Percentiles rank a stretch among this genome's conserved stretches.
Evolutionary conservation across 2,888 invertebrate genomes (phyloP).

Genomic region (Cryptus viduatorius): DNA sequence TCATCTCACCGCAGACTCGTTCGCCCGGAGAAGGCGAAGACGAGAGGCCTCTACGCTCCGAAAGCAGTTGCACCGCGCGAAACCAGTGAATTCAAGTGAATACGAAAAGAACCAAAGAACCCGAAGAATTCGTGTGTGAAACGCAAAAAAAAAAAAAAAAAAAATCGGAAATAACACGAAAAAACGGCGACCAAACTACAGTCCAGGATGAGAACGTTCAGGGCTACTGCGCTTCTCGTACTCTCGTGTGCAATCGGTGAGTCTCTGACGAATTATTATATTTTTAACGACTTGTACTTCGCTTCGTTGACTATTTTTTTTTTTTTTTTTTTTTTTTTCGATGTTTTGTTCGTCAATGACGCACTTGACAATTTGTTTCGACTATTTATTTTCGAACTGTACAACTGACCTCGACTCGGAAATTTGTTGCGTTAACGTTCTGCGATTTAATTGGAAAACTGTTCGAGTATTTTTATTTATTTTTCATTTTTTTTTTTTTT

Average conservation of each 20-base stretch:
- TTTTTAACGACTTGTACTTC: too few relatives aligned
- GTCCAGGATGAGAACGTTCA: constrained; percentile 75
- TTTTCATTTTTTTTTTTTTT: too few relatives aligned
- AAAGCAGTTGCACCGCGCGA: neutral
- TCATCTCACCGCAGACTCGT: constrained; percentile 21
- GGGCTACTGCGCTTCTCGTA: constrained; percentile 75
- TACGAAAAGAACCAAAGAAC: neutral
- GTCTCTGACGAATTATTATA: constrained; percentile 70
- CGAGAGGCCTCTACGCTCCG: neutral
- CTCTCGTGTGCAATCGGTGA: constrained; percentile 80
- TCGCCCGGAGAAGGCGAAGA: neutral
- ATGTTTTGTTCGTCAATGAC: neutral
- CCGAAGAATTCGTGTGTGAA: neutral
- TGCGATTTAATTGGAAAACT: too few relatives aligned
- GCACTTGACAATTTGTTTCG: neutral
- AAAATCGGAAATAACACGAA: constrained; percentile 22
- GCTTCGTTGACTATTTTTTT: constrained; percentile 12
- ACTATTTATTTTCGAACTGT: neutral
- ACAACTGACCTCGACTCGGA: neutral
- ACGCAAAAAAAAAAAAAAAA: neutral
- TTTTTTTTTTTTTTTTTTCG: constrained; percentile 23
- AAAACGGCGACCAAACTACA: constrained; percentile 27
- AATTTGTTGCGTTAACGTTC: neutral
- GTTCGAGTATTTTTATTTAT: too few relatives aligned
- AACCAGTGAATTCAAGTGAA: neutral